phyloP scores from a whole-genome alignment of 2,113 vertebrate species.

The Peromyscus maniculatus region DNA sequence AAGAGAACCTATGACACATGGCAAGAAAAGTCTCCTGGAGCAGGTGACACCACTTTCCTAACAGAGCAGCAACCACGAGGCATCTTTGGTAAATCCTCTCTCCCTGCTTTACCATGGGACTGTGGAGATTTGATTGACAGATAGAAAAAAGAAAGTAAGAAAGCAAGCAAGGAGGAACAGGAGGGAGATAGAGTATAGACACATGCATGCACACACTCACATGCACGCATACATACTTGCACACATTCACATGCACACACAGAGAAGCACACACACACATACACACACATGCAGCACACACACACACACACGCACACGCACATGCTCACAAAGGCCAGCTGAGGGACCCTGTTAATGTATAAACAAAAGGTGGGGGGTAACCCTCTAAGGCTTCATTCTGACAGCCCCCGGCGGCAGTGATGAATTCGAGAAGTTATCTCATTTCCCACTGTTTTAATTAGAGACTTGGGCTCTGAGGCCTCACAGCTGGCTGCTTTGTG shows the following conservation, averaged over 20 bases:
- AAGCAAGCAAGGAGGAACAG: neutral
- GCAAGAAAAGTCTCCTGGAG: neutral
- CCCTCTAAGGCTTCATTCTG: constrained; percentile 89
- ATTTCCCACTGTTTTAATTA: constrained; percentile 99
- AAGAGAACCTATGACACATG: too few species aligned
- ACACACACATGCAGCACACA: too few species aligned
- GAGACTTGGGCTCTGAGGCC: constrained; percentile 95
- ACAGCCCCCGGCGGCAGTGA: constrained; percentile 96
- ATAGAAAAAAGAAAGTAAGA: neutral
- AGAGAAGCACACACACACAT: neutral
- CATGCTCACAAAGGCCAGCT: constrained; percentile 41
- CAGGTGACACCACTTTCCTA: rapidly evolving
- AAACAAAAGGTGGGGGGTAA: constrained; percentile 97
- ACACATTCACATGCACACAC: neutral
- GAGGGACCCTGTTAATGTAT: constrained; percentile 91
- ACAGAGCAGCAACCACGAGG: neutral
- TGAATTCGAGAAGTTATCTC: constrained; percentile 99
- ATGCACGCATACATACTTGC: neutral
- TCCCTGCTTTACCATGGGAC: neutral
- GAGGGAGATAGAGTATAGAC: neutral
- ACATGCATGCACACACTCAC: neutral
- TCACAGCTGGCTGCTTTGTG: constrained; percentile 96
- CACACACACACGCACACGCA: too few species aligned
- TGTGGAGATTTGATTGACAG: neutral
- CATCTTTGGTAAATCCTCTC: neutral